Conservation (phyloP, 1,140 invertebrate genomes). For the Rhopalosiphum padi region DNA sequence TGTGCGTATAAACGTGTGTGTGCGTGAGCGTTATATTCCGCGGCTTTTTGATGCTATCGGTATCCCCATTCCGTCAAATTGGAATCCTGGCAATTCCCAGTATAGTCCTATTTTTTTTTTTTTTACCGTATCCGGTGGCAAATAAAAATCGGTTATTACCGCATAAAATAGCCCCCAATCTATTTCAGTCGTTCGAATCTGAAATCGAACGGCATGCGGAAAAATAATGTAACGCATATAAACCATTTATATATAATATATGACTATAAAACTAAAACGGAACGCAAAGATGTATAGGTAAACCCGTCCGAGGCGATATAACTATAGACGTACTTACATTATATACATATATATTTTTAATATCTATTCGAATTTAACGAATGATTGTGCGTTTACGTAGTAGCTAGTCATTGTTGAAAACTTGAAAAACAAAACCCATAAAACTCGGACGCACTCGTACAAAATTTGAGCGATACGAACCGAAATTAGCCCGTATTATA, state of each 20-base stretch:
- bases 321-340: background rate
- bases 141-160: conserved; percentile 58
- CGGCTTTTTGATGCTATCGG: conserved; percentile 57
- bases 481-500: conserved; percentile 23
- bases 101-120: background rate
- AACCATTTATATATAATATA: background rate
- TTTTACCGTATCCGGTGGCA: conserved; percentile 48
- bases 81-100: conserved; percentile 53
- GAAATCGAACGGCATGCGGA: background rate
- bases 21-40: conserved; percentile 49
- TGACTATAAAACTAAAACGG: background rate
- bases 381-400: background rate
- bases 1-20: conserved; percentile 6
- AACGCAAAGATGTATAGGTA: background rate
- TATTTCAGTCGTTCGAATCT: conserved; percentile 30
- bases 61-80: conserved; percentile 54
- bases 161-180: conserved; percentile 56
- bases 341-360: background rate
- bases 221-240: background rate
- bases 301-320: background rate
- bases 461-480: background rate
- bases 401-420: background rate
- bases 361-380: background rate
- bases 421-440: background rate
- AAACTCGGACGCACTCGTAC: background rate